Conservation (phyloP, 2,797 vertebrate genomes). For the Peromyscus nudipes region DNA sequence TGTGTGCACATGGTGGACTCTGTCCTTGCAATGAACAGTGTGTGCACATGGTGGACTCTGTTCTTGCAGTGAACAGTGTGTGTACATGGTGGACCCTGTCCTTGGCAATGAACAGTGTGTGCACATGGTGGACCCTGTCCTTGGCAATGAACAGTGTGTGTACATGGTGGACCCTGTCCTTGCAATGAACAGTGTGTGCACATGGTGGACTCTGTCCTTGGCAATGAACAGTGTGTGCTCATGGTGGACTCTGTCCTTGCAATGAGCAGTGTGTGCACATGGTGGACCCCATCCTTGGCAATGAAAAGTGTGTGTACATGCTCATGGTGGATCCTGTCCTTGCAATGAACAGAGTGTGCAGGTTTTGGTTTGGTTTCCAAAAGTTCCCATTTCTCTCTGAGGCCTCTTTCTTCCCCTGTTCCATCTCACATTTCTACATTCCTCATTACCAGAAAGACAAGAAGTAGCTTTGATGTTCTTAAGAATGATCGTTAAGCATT, state of each 20-base stretch:
- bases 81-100: no score
- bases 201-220: no score
- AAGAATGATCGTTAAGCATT: constrained; percentile 42
- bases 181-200: background rate
- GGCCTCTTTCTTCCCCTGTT: background rate
- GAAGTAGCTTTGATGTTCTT: background rate
- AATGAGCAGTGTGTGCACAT: background rate
- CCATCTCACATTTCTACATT: background rate
- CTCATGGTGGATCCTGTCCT: no score
- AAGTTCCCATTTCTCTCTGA: background rate
- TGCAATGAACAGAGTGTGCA: background rate
- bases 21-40: background rate
- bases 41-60: background rate
- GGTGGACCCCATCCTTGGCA: background rate
- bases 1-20: background rate
- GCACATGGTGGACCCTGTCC: no score
- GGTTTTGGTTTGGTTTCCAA: constrained; percentile 4
- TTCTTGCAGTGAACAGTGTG: background rate
- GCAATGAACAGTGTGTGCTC: background rate
- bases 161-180: no score
- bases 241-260: no score
- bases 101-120: background rate
- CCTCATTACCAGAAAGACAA: background rate
- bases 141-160: background rate
- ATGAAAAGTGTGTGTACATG: background rate